Evolutionary conservation across 2,888 invertebrate species (phyloP).

Genomic region (Aphrophora alni): DNA sequence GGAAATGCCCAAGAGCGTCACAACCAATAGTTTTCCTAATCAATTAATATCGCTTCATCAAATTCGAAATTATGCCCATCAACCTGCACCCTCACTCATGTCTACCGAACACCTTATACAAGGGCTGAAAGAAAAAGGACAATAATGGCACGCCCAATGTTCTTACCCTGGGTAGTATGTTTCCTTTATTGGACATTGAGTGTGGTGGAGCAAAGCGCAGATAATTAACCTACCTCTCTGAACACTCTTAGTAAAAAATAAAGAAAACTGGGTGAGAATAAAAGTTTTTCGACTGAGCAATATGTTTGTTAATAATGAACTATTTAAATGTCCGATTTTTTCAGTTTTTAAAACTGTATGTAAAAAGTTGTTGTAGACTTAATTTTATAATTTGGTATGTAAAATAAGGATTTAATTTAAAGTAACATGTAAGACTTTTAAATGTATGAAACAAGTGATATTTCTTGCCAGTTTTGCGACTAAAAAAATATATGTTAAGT

Average conservation of each 20-base stretch:
- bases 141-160: constrained; percentile 47
- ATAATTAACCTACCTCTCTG: constrained; percentile 2
- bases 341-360: constrained; percentile 32
- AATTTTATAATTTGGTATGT: constrained; percentile 34
- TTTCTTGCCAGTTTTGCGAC: constrained; percentile 30
- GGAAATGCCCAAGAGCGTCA: constrained; percentile 61
- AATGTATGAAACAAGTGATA: constrained; percentile 32
- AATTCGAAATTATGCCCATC: constrained; percentile 94
- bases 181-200: background rate
- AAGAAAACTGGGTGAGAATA: constrained; percentile 7
- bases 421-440: background rate
- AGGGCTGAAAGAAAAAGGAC: constrained; percentile 52
- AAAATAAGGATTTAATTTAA: background rate
- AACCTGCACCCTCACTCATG: constrained; percentile 69
- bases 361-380: constrained; percentile 28
- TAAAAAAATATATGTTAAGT: background rate
- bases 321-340: constrained; percentile 8
- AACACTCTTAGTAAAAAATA: background rate
- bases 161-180: constrained; percentile 33
- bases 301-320: constrained; percentile 3
- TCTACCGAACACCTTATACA: constrained; percentile 52
- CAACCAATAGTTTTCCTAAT: constrained; percentile 80
- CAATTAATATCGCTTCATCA: constrained; percentile 95
- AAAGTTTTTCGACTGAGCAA: constrained; percentile 26
- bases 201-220: background rate